phyloP scores from a whole-genome alignment of 2,113 vertebrate genomes.

The Kryptolebias marmoratus region DNA sequence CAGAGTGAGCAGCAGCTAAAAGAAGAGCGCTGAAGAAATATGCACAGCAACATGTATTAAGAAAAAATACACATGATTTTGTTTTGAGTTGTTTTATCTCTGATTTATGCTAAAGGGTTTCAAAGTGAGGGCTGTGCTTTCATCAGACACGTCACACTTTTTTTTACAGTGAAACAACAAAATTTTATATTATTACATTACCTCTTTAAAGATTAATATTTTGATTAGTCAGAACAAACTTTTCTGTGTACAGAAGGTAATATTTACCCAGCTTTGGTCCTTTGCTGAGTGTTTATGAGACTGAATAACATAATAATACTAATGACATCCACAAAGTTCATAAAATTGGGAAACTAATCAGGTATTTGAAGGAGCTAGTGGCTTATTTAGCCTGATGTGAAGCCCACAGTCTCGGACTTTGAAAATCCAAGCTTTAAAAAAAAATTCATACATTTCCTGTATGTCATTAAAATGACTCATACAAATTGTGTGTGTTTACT shows the following conservation, averaged over 20 bases:
- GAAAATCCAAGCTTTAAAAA: neutral
- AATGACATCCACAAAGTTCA: neutral
- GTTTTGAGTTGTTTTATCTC: constrained; percentile 1
- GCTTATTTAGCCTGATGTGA: neutral
- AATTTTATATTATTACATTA: neutral
- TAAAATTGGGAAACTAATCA: neutral
- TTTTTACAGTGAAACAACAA: no score
- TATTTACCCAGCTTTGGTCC: neutral
- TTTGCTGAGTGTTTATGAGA: neutral
- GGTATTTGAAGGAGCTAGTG: neutral
- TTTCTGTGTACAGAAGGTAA: neutral
- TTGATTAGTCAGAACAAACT: neutral
- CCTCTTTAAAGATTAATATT: neutral
- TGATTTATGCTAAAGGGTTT: neutral
- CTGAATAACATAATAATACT: neutral
- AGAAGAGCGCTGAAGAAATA: neutral
- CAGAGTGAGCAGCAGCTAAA: constrained; percentile 34
- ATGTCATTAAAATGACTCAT: neutral
- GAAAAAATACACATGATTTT: neutral
- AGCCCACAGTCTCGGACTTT: neutral
- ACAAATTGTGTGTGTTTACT: neutral
- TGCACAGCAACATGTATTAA: constrained; percentile 3
- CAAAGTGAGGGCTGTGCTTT: neutral
- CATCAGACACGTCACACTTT: no score
- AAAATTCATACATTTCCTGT: neutral